A percentile compares a stretch with the other conserved stretches of the same genome.
Evolutionary conservation across 2,797 vertebrate genomes (phyloP).

Genomic region (Acanthurus tractus): DNA sequence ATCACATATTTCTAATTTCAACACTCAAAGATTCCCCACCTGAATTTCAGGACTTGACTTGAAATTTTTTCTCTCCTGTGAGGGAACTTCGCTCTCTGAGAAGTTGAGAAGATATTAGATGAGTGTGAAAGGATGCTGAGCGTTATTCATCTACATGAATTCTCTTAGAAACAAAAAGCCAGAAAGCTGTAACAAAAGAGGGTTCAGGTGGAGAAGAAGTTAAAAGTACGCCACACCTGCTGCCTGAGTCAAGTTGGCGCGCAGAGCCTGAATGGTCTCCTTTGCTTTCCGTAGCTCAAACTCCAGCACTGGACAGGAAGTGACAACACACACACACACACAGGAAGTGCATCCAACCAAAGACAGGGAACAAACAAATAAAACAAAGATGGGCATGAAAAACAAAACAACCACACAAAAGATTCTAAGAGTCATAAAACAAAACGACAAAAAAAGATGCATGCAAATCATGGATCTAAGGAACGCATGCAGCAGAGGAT

Average conservation of each 20-base stretch:
- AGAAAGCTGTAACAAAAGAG: constrained; percentile 71
- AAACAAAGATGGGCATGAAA: constrained; percentile 96
- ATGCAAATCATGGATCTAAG: constrained; percentile 95
- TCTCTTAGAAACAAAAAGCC: constrained; percentile 39
- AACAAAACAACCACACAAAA: constrained; percentile 91
- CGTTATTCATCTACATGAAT: constrained; percentile 50
- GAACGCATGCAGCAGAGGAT: constrained; percentile 99
- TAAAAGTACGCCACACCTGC: constrained; percentile 99
- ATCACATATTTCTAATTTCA: constrained; percentile 21
- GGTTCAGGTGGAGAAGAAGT: constrained; percentile 86
- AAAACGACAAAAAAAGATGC: constrained; percentile 81
- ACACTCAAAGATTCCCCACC: constrained; percentile 83
- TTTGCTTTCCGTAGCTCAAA: constrained; percentile 99
- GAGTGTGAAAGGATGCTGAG: constrained; percentile 44
- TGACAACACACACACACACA: constrained; percentile 90
- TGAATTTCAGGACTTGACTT: constrained; percentile 99
- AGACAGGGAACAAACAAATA: constrained; percentile 93
- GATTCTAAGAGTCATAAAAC: constrained; percentile 87
- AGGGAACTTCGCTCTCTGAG: constrained; percentile 95
- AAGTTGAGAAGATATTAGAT: constrained; percentile 66
- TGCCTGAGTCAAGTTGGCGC: constrained; percentile 99
- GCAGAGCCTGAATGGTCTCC: constrained; percentile 99
- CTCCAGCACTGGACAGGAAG: constrained; percentile 99
- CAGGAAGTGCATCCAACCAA: constrained; percentile 95
- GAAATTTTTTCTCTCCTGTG: constrained; percentile 99